A percentile compares a stretch with the other conserved stretches of the same genome.
Conservation (phyloP, 2,797 vertebrate species). For the Hozukius guyotensis region DNA sequence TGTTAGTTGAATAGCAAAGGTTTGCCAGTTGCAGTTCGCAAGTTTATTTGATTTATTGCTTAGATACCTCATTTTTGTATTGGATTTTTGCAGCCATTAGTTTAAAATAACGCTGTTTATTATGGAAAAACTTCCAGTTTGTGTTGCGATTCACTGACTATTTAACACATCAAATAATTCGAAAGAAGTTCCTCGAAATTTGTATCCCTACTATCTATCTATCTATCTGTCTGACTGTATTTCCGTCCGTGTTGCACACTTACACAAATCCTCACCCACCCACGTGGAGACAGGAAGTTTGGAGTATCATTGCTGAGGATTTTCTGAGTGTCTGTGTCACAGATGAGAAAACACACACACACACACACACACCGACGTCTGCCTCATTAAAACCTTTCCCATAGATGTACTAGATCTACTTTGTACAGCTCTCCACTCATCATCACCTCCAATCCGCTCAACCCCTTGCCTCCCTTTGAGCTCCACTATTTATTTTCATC, state of each 20-base stretch:
- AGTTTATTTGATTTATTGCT: background rate
- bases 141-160: background rate
- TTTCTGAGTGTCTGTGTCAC: constrained; percentile 69
- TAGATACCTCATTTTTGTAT: background rate
- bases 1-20: background rate
- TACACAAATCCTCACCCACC: constrained; percentile 40
- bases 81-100: background rate
- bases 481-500: constrained; percentile 95
- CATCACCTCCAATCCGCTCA: constrained; percentile 79
- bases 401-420: constrained; percentile 90
- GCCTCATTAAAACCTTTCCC: constrained; percentile 98
- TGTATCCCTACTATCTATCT: background rate
- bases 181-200: background rate
- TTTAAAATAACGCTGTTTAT: background rate
- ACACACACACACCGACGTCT: constrained; percentile 40
- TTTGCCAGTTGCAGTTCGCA: background rate
- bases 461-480: constrained; percentile 85
- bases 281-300: constrained; percentile 60
- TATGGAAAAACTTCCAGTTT: background rate
- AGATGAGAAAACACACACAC: constrained; percentile 62
- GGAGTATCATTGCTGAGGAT: constrained; percentile 66
- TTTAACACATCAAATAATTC: background rate
- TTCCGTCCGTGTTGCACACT: background rate
- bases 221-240: background rate
- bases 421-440: constrained; percentile 93